Evolutionary conservation across 2,113 vertebrate species (phyloP).

Genomic region (Semicossyphus pulcher): DNA sequence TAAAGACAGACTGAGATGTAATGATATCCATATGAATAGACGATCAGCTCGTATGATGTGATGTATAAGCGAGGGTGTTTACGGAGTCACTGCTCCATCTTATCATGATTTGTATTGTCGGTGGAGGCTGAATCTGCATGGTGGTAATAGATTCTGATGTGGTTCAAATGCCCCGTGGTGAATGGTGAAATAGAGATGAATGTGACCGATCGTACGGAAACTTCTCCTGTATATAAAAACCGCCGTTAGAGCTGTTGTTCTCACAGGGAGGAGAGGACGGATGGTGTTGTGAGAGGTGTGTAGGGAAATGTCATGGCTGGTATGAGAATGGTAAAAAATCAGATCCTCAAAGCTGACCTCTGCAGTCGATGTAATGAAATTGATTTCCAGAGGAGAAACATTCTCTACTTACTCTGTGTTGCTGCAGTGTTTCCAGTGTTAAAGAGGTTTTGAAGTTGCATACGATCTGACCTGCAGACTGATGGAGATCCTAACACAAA

Average conservation of each 20-base stretch:
- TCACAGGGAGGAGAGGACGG: slow-evolving; percentile 22
- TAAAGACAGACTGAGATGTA: slow-evolving; percentile 72
- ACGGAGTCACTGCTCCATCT: slow-evolving; percentile 79
- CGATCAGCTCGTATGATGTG: slow-evolving; percentile 65
- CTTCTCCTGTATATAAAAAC: slow-evolving; percentile 68
- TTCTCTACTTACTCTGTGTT: slow-evolving; percentile 1
- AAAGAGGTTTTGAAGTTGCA: slow-evolving; percentile 40
- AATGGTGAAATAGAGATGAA: slow-evolving; percentile 80
- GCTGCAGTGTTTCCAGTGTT: slow-evolving; percentile 23
- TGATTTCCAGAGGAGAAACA: slow-evolving; percentile 37
- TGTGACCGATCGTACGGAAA: slow-evolving; percentile 71
- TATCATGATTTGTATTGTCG: slow-evolving; percentile 83
- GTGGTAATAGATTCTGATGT: slow-evolving; percentile 79
- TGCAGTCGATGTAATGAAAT: slow-evolving; percentile 26
- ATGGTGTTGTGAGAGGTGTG: slow-evolving; percentile 6
- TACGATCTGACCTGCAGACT: slow-evolving; percentile 19
- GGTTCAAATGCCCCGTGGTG: slow-evolving; percentile 79
- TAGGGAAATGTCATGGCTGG: slow-evolving; percentile 30
- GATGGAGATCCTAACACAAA: slow-evolving; percentile 44
- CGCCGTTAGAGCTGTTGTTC: slow-evolving; percentile 61
- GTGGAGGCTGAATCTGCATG: slow-evolving; percentile 75
- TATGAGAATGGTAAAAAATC: slow-evolving; percentile 48
- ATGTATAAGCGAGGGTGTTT: slow-evolving; percentile 78
- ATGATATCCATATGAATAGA: slow-evolving; percentile 69
- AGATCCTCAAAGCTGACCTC: slow-evolving; percentile 53